Percentiles rank a stretch among this genome's conserved stretches.
Evolutionary conservation across 2,113 vertebrate genomes (phyloP).

Genomic region (Circaetus gallicus): DNA sequence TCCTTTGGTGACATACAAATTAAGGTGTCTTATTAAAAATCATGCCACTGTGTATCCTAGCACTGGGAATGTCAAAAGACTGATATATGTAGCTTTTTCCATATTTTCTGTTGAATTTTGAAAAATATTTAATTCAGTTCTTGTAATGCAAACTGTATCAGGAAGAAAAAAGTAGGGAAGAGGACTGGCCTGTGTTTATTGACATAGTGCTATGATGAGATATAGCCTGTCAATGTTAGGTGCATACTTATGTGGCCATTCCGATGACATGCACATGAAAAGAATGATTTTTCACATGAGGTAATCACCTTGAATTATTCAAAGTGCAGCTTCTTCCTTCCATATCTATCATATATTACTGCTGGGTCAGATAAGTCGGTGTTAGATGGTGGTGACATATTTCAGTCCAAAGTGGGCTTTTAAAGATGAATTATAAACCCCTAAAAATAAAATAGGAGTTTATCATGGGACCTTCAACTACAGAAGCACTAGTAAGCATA

Average conservation of each 20-base stretch:
- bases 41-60: background rate
- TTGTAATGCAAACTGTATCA: background rate
- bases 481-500: constrained; percentile 23
- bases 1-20: background rate
- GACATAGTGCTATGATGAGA: background rate
- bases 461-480: constrained; percentile 43
- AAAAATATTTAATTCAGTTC: background rate
- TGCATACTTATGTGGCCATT: background rate
- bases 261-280: constrained; percentile 27
- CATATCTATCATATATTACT: constrained; percentile 47
- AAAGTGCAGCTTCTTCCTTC: constrained; percentile 23
- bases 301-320: constrained; percentile 64
- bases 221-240: background rate
- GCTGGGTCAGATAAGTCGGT: background rate
- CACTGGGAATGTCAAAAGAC: background rate
- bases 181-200: background rate
- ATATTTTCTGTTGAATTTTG: background rate
- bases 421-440: constrained; percentile 48
- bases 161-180: background rate
- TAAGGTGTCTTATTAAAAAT: background rate
- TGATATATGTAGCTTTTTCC: background rate
- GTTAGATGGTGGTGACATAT: constrained; percentile 25
- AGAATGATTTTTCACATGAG: constrained; percentile 47
- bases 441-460: constrained; percentile 59
- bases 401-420: constrained; percentile 51